phyloP scores from a whole-genome alignment of 2,797 vertebrate species.

The Florisuga fusca region DNA sequence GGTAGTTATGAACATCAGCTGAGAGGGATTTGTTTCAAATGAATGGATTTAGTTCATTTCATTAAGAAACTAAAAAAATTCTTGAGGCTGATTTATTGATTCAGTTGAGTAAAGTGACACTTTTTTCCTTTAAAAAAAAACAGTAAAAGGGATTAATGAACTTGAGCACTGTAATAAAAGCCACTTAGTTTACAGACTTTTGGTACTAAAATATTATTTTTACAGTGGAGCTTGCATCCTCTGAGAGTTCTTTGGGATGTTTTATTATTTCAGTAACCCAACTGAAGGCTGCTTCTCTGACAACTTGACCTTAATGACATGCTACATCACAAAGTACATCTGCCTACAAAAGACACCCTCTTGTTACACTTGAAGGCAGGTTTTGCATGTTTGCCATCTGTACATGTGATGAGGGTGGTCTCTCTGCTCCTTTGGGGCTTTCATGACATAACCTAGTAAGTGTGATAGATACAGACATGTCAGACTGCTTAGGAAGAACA shows the following conservation, averaged over 20 bases:
- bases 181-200: neutral
- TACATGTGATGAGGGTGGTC: neutral
- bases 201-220: neutral
- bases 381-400: neutral
- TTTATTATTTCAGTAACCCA: neutral
- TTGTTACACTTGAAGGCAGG: neutral
- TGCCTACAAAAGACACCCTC: neutral
- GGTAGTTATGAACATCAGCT: neutral
- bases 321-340: neutral
- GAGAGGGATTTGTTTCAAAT: neutral
- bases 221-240: neutral
- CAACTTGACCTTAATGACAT: neutral
- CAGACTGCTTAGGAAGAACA: neutral
- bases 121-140: neutral
- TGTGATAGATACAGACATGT: neutral
- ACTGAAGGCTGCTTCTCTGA: accelerated
- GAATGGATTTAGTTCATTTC: neutral
- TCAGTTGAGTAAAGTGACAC: neutral
- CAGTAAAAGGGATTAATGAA: neutral
- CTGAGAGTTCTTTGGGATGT: neutral
- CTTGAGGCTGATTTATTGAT: neutral
- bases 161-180: neutral
- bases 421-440: neutral
- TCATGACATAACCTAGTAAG: neutral
- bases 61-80: conserved; percentile 2